A percentile compares a stretch with the other conserved stretches of the same genome.
Conservation (phyloP, 2,888 invertebrate species). For the Amphipyra berbera region DNA sequence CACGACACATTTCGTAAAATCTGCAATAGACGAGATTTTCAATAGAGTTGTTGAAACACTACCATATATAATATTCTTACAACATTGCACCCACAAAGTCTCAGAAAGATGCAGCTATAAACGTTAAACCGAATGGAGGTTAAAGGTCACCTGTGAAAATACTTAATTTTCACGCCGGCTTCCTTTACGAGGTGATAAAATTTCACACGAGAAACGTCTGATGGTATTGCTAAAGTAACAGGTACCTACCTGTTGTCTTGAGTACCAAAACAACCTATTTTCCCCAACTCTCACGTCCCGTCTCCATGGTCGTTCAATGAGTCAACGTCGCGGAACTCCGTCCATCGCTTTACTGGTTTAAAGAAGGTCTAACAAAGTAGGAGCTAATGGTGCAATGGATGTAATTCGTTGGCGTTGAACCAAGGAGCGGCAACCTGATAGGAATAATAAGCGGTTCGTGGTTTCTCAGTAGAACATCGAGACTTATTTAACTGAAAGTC, state of each 20-base stretch:
- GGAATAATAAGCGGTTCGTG: constrained; percentile 50
- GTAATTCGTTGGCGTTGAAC: constrained; percentile 33
- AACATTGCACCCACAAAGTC: constrained; percentile 17
- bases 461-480: constrained; percentile 28
- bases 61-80: constrained; percentile 9
- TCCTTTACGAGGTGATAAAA: constrained; percentile 59
- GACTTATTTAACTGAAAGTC: constrained; percentile 15
- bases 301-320: constrained; percentile 2
- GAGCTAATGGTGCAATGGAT: constrained; percentile 43
- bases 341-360: constrained; percentile 25
- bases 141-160: constrained; percentile 45
- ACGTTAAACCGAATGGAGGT: constrained; percentile 33
- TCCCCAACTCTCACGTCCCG: constrained; percentile 19
- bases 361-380: constrained; percentile 21
- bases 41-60: constrained; percentile 5
- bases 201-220: constrained; percentile 44
- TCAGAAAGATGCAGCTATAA: constrained; percentile 27
- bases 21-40: background rate
- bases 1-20: background rate
- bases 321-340: constrained; percentile 21
- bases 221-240: constrained; percentile 52
- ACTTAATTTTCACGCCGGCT: constrained; percentile 51
- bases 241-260: constrained; percentile 35
- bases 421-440: constrained; percentile 22
- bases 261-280: constrained; percentile 41